Conservation (phyloP, 2,113 vertebrate species). For the Zapus hudsonius region DNA sequence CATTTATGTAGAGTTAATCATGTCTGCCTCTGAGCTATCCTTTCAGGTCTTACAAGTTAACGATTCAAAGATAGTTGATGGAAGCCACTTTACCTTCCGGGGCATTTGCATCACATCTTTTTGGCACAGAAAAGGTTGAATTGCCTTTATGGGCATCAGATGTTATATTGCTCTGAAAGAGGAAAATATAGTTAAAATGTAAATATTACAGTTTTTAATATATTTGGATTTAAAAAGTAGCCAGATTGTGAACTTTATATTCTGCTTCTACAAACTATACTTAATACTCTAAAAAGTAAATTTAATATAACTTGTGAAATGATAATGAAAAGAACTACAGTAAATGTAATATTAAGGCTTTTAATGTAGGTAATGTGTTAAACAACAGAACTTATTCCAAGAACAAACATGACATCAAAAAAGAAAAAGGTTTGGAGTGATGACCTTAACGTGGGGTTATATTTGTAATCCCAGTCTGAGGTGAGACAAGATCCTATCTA, state of each 20-base stretch:
- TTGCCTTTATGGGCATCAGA: conserved; percentile 81
- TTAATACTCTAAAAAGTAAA: conserved; percentile 39
- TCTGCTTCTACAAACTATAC: conserved; percentile 29
- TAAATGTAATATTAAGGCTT: conserved; percentile 14
- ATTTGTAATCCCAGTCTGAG: neutral
- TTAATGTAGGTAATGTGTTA: neutral
- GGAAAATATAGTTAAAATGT: conserved; percentile 1
- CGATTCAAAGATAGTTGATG: neutral
- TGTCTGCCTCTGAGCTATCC: neutral
- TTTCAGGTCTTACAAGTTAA: neutral
- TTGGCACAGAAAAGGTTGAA: conserved; percentile 83
- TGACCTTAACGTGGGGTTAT: neutral
- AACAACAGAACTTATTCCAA: neutral
- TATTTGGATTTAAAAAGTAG: neutral
- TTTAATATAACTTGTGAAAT: neutral
- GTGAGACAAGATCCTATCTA: neutral
- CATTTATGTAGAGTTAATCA: neutral
- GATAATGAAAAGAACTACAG: conserved; percentile 1
- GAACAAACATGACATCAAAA: neutral
- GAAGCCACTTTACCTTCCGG: conserved; percentile 91
- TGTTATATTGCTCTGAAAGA: conserved; percentile 84
- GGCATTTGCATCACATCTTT: conserved; percentile 95
- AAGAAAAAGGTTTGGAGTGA: neutral
- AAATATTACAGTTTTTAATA: neutral
- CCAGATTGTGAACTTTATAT: conserved; percentile 10